Conservation (phyloP, 1,140 invertebrate genomes). For the Drosophila novamexicana region DNA sequence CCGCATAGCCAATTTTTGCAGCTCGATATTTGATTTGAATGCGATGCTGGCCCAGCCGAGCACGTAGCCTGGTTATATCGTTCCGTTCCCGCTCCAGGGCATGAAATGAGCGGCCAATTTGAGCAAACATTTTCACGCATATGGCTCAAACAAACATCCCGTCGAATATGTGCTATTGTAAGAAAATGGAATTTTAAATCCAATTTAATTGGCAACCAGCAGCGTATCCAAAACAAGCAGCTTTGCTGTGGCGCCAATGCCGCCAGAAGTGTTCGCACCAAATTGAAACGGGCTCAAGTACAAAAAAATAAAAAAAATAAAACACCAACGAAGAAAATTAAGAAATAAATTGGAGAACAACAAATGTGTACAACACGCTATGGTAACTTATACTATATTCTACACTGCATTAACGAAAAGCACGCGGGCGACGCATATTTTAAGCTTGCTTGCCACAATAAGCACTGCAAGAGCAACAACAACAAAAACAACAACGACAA, state of each 20-base stretch:
- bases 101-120: slow-evolving; percentile 58
- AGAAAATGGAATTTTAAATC: slow-evolving; percentile 82
- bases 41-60: slow-evolving; percentile 21
- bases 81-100: slow-evolving; percentile 34
- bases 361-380: slow-evolving; percentile 54
- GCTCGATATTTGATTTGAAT: slow-evolving; percentile 55
- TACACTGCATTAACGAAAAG: slow-evolving; percentile 63
- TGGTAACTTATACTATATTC: slow-evolving; percentile 1
- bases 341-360: slow-evolving; percentile 70
- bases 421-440: slow-evolving; percentile 75
- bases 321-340: slow-evolving; percentile 42
- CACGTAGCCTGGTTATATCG: slow-evolving; percentile 55
- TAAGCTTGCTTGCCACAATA: slow-evolving; percentile 57
- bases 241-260: slow-evolving; percentile 26
- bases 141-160: slow-evolving; percentile 46
- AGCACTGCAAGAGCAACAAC: slow-evolving; percentile 30
- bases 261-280: slow-evolving; percentile 18
- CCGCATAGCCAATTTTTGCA: slow-evolving; percentile 41
- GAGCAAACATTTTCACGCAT: slow-evolving; percentile 64
- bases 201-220: slow-evolving; percentile 70
- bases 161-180: slow-evolving; percentile 45
- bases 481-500: slow-evolving; percentile 24
- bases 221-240: slow-evolving; percentile 5
- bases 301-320: neutral
- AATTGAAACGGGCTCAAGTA: slow-evolving; percentile 24